A percentile compares a stretch with the other conserved stretches of the same genome.
Conservation (phyloP, 1,140 invertebrate species). For the Rhizoglyphus robini region DNA sequence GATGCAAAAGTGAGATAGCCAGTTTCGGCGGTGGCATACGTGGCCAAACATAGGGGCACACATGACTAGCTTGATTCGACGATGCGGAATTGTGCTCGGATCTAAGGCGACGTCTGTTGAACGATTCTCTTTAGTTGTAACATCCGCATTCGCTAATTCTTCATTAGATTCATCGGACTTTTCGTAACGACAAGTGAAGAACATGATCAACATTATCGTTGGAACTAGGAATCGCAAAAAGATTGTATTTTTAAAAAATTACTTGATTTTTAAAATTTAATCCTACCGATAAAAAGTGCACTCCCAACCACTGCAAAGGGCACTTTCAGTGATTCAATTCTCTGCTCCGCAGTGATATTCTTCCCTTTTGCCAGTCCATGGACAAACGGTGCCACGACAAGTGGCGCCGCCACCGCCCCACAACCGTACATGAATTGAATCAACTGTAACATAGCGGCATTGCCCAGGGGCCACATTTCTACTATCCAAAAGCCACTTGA, state of each 20-base stretch:
- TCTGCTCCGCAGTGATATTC: background rate
- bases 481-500: slow-evolving; percentile 4
- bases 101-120: background rate
- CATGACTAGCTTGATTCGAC: background rate
- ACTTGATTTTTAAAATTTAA: background rate
- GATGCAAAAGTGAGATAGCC: background rate
- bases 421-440: slow-evolving; percentile 12
- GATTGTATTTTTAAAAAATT: background rate
- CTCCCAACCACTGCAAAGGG: background rate
- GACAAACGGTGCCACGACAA: background rate
- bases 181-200: background rate
- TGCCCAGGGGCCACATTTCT: slow-evolving; percentile 3
- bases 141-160: background rate
- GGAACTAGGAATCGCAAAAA: background rate
- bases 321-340: background rate
- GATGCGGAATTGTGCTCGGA: background rate
- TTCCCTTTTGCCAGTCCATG: background rate
- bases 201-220: background rate
- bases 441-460: background rate
- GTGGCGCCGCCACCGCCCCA: background rate
- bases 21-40: background rate
- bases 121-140: background rate
- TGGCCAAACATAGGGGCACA: background rate
- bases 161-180: background rate
- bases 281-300: background rate